Conservation (phyloP, 1,140 invertebrate genomes). For the Drosophila athabasca region DNA sequence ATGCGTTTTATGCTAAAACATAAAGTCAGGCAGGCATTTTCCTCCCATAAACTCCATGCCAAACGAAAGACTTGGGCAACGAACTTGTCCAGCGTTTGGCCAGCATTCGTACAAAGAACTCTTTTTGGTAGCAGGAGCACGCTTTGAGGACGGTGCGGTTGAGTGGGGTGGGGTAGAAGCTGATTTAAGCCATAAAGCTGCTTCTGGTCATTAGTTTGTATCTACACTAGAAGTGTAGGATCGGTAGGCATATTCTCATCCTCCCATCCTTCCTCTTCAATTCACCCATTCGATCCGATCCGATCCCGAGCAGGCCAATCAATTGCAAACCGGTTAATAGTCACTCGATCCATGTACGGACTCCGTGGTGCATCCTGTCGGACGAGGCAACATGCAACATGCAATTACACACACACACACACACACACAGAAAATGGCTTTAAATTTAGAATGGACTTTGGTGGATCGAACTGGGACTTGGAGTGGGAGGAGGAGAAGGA, state of each 20-base stretch:
- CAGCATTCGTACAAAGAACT: slow-evolving; percentile 20
- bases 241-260: too few relatives aligned
- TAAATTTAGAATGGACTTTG: slow-evolving; percentile 82
- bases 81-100: slow-evolving; percentile 32
- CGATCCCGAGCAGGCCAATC: slow-evolving; percentile 60
- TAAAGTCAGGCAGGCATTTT: too few relatives aligned
- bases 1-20: too few relatives aligned
- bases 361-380: slow-evolving; percentile 54
- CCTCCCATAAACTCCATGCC: background rate
- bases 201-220: slow-evolving; percentile 60
- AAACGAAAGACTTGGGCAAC: slow-evolving; percentile 61
- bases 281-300: slow-evolving; percentile 6
- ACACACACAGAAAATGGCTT: slow-evolving; percentile 45
- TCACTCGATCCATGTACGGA: slow-evolving; percentile 40
- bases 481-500: slow-evolving; percentile 15
- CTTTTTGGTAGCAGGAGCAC: too few relatives aligned
- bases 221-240: slow-evolving; percentile 67
- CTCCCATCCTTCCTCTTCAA: too few relatives aligned
- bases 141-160: background rate
- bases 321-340: slow-evolving; percentile 77
- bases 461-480: slow-evolving; percentile 36
- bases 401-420: slow-evolving; percentile 49
- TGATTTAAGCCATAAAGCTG: slow-evolving; percentile 53
- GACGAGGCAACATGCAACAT: slow-evolving; percentile 9
- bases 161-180: slow-evolving; percentile 11